Conservation (phyloP, 2,888 invertebrate genomes). For the Laothoe populi region DNA sequence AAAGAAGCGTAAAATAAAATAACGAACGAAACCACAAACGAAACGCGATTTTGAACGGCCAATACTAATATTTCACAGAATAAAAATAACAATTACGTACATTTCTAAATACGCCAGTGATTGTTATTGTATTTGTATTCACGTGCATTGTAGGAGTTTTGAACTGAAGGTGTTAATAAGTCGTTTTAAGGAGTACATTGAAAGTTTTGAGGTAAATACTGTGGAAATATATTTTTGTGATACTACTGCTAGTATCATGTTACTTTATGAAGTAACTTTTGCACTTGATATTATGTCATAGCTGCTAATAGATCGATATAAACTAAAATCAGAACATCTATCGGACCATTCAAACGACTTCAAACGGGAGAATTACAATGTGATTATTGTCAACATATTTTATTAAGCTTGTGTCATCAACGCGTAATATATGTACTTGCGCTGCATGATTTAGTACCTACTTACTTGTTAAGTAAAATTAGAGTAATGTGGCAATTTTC, state of each 20-base stretch:
- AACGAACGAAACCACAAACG: constrained; percentile 27
- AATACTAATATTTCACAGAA: constrained; percentile 17
- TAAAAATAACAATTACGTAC: constrained; percentile 26
- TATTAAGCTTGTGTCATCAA: background rate
- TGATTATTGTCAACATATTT: background rate
- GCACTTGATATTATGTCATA: constrained; percentile 79
- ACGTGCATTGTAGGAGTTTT: constrained; percentile 8
- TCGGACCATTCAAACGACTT: background rate
- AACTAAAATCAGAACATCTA: constrained; percentile 13
- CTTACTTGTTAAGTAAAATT: background rate
- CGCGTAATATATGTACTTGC: background rate
- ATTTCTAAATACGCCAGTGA: background rate
- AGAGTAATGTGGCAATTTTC: background rate
- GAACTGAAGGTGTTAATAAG: background rate
- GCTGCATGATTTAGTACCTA: background rate
- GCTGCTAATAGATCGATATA: constrained; percentile 67
- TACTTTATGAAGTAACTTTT: constrained; percentile 74
- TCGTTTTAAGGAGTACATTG: background rate
- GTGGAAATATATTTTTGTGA: constrained; percentile 23
- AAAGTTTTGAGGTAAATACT: constrained; percentile 16
- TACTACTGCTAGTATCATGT: constrained; percentile 66
- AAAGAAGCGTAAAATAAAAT: constrained; percentile 25
- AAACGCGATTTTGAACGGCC: constrained; percentile 25
- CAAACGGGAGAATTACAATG: background rate
- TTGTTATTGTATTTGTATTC: constrained; percentile 12